Conservation (phyloP, 2,888 invertebrate genomes). For the Scaptomyza polygonia region DNA sequence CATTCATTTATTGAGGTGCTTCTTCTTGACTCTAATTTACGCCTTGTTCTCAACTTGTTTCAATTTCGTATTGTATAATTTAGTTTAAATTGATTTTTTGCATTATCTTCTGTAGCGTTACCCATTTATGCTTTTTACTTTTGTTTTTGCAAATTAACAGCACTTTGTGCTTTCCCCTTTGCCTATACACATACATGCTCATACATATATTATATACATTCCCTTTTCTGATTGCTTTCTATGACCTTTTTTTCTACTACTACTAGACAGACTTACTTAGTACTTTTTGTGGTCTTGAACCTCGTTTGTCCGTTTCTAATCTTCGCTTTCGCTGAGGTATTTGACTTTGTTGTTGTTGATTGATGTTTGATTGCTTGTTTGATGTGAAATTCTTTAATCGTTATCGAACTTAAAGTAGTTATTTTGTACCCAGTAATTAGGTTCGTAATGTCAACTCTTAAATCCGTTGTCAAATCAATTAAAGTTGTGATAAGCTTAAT, state of each 20-base stretch:
- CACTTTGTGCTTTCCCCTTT: constrained; percentile 37
- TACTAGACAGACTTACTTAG: background rate
- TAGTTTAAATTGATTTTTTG: constrained; percentile 73
- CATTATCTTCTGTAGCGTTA: constrained; percentile 14
- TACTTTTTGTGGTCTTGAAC: constrained; percentile 54
- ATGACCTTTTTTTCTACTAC: constrained; percentile 38
- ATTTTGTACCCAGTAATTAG: background rate
- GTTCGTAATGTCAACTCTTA: background rate
- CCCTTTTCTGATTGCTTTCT: constrained; percentile 48
- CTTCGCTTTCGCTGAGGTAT: constrained; percentile 24
- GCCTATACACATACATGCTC: constrained; percentile 23
- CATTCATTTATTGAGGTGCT: constrained; percentile 46
- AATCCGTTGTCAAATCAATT: background rate
- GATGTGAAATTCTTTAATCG: background rate
- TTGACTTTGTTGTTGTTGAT: constrained; percentile 21
- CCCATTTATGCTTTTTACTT: constrained; percentile 19
- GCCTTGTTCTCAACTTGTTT: constrained; percentile 47
- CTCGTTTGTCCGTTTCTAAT: constrained; percentile 39
- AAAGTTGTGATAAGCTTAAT: background rate
- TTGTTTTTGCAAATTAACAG: constrained; percentile 31
- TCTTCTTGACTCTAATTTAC: constrained; percentile 33
- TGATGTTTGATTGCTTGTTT: constrained; percentile 12
- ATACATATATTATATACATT: constrained; percentile 11
- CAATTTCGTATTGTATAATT: constrained; percentile 64
- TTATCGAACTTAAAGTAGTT: constrained; percentile 1